These are phyloP conservation scores for Synergus umbraculus DNA, from an alignment of 2,888 invertebrate genomes.

Conservation along the genomic window DNA sequence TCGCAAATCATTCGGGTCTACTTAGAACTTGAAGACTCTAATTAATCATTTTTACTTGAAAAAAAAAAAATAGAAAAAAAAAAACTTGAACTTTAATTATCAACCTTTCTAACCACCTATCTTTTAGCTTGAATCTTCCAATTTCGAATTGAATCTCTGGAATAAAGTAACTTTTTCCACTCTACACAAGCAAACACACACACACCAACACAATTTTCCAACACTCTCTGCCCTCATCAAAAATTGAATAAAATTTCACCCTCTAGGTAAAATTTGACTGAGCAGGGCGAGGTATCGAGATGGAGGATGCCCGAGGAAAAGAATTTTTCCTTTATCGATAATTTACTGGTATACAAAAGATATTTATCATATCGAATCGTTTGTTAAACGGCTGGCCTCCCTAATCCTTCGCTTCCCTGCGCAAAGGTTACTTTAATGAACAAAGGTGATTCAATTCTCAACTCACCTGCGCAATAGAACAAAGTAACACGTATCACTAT, in stretches of 20 bases:
- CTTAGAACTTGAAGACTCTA: not conserved
- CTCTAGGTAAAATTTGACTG: slow-evolving; percentile 20
- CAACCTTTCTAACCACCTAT: not conserved
- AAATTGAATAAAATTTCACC: slow-evolving; percentile 12
- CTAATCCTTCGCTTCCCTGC: slow-evolving; percentile 77
- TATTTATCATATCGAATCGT: slow-evolving; percentile 38
- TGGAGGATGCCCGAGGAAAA: slow-evolving; percentile 64
- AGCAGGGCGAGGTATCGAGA: slow-evolving; percentile 39
- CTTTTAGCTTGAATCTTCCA: not conserved
- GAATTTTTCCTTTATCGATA: slow-evolving; percentile 53
- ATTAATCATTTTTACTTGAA: not conserved
- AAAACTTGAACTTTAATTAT: not conserved
- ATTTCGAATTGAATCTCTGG: not conserved
- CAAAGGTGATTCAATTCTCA: slow-evolving; percentile 77
- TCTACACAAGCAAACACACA: slow-evolving; percentile 21
- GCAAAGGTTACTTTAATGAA: slow-evolving; percentile 74
- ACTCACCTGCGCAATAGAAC: slow-evolving; percentile 77
- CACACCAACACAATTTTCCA: slow-evolving; percentile 20
- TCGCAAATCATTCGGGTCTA: not conserved
- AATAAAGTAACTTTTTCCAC: not conserved
- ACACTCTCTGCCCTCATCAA: slow-evolving; percentile 10
- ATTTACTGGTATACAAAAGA: slow-evolving; percentile 28
- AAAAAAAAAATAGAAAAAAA: not conserved
- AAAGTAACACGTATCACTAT: slow-evolving; percentile 71
- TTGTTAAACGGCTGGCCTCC: slow-evolving; percentile 75